Base-by-base conservation (phyloP, 1,140 invertebrate genomes). In the Eufriesea mexicana region DNA sequence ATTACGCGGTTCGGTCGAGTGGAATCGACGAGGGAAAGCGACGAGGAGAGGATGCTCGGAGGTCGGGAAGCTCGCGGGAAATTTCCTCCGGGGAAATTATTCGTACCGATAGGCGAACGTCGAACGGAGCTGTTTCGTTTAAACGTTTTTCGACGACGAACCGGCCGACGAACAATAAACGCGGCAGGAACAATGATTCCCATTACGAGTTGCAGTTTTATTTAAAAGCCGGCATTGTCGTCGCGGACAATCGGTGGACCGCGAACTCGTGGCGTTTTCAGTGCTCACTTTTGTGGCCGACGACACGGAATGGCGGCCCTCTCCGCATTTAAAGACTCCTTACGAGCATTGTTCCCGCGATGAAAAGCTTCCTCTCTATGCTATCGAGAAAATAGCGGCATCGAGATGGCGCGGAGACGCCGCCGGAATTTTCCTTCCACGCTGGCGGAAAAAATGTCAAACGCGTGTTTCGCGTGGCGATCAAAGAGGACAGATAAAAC, bases 151-250 rank as follows among this genome's bases (percentile, higher is more conserved):
- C 49, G 20, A 35, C 35, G 35, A 35, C 12, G 25, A 35, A 68
- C 64, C n/a, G 42, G 28, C 35, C 4, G 28, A n/a, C n/a, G n/a
- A 70, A 75, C 61, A 64, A 75, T 75, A 75, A 64, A 59, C 12
- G 47, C 9, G 66, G 23, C 61, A 25, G 7, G 55, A 57, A 79
- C 77, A 79, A 79, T 72, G 77, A 79, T 71, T 72, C 77, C 67
- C 77, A 72, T 79, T 79, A 61, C 77, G 42, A 25, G 77, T 79
- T 16, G 42, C 76, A 71, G 66, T 72, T 79, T 79, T 51, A 72
- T 79, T 79, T 79, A 79, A 72, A 72, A 72, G 57, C 55, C 18
- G n/a, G 55, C 57, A 72, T 79, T 72, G 77, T 79, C 62, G 42
- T 23, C 67, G 25, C 77, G 66, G 54, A 8, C 45, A 79, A 42